phyloP scores from a whole-genome alignment of 2,888 invertebrate species.

The Andrena bucephala region DNA sequence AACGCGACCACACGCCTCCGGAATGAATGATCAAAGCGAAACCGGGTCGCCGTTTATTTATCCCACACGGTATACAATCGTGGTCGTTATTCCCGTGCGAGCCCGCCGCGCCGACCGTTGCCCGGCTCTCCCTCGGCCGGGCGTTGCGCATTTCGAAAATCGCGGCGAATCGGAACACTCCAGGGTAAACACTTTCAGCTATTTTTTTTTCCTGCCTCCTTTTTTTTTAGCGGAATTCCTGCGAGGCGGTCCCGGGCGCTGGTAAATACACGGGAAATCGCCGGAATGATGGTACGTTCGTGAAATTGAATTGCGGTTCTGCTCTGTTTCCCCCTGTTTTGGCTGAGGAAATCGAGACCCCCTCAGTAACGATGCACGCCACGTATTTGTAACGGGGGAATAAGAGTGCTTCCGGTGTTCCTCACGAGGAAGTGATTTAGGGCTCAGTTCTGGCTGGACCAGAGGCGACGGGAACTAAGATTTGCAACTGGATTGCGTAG shows the following conservation, averaged over 20 bases:
- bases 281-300: background rate
- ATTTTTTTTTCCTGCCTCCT: background rate
- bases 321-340: constrained; percentile 5
- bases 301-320: constrained; percentile 14
- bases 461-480: too few relatives aligned
- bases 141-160: constrained; percentile 29
- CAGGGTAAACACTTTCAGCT: background rate
- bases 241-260: background rate
- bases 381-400: background rate
- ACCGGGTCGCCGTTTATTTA: constrained; percentile 63
- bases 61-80: constrained; percentile 55
- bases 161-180: constrained; percentile 6
- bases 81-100: constrained; percentile 49
- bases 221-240: background rate
- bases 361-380: background rate
- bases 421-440: background rate
- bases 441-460: too few relatives aligned
- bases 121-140: constrained; percentile 22
- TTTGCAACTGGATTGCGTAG: too few relatives aligned
- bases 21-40: constrained; percentile 71
- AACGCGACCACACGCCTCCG: constrained; percentile 55
- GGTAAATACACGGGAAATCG: constrained; percentile 2
- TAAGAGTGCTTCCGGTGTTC: background rate
- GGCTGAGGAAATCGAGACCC: background rate
- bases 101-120: background rate